Conservation (phyloP, 2,113 vertebrate genomes). For the Meleagris gallopavo region DNA sequence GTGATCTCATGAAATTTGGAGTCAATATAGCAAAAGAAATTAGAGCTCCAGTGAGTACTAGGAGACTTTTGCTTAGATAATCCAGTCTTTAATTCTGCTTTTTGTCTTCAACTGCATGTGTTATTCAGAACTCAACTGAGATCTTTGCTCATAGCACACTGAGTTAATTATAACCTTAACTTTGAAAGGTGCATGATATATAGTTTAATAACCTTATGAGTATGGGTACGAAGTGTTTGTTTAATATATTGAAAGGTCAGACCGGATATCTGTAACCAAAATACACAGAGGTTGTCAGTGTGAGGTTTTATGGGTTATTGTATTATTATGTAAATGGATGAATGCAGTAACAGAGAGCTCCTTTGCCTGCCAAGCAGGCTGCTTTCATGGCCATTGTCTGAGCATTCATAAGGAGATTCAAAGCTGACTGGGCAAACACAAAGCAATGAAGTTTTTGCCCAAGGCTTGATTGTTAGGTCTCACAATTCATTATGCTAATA, state of each 20-base stretch:
- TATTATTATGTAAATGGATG: conserved; percentile 66
- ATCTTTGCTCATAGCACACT: not conserved
- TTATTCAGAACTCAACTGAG: not conserved
- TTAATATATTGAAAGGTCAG: conserved; percentile 12
- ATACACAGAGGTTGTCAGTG: conserved; percentile 14
- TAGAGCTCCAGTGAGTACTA: not conserved
- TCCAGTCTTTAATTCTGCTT: not conserved
- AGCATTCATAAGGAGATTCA: conserved; percentile 74
- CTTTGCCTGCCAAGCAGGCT: conserved; percentile 72
- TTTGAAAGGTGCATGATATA: not conserved
- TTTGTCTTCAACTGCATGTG: not conserved
- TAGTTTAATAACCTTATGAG: conserved; percentile 12
- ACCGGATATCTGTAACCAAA: conserved; percentile 35
- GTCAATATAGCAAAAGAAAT: not conserved
- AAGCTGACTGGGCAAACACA: conserved; percentile 72
- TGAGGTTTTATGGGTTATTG: conserved; percentile 50
- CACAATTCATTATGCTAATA: conserved; percentile 76
- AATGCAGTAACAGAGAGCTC: conserved; percentile 33
- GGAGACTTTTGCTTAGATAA: not conserved
- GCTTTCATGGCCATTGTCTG: conserved; percentile 71
- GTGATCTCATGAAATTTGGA: not conserved
- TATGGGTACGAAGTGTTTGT: not conserved
- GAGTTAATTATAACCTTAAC: conserved; percentile 10
- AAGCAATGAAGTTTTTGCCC: conserved; percentile 66
- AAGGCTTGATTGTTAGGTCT: conserved; percentile 70